Evolutionary conservation across 2,113 vertebrate species (phyloP), one percentile per base, ranked within the genome.

Genomic region (Cheilinus undulatus): DNA sequence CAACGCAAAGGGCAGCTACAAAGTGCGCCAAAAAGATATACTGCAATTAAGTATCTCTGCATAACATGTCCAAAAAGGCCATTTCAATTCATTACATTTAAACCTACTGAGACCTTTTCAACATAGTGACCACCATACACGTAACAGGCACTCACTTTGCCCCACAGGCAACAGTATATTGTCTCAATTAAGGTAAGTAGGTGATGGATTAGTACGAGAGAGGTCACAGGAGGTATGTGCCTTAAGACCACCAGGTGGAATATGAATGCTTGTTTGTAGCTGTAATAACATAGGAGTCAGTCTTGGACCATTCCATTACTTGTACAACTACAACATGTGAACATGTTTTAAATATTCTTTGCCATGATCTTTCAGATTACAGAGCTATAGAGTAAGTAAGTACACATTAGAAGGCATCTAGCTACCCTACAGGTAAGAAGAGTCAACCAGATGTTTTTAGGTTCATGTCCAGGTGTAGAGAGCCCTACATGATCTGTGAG

Each of bases 361-460:
- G 8, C 38, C 36, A 69, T 58, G 34, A 64, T n/a, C 22, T 22
- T 4, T 46, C 26, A 1, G 26, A 67, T 53, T 43, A 54, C 22
- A 6, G 5, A 36, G 38, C 28, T 23, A 34, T 19, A 15, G 7
- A 6, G 3, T 1, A 24, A 3, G 34, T 5, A n/a, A 48, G 12
- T 69, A 30, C 10, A 19, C 42, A 42, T 65, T 23, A n/a, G 22
- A 38, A 19, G 22, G 45, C 49, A 69, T n/a, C 56, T 45, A n/a
- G n/a, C 20, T 32, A 57, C 34, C 48, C 48, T 20, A 3, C 15
- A 64, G 66, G 38, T 40, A 30, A 57, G n/a, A 9, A 19, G 61
- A 38, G 67, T 42, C n/a, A 50, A 56, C 46, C 65, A 75, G 63
- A 77, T 65, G 45, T 76, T 15, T n/a, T 62, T 54, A 36, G 40